Evolutionary conservation across 2,888 invertebrate species (phyloP), one percentile per base, ranked within the genome.

Genomic region (Chirona hameri): DNA sequence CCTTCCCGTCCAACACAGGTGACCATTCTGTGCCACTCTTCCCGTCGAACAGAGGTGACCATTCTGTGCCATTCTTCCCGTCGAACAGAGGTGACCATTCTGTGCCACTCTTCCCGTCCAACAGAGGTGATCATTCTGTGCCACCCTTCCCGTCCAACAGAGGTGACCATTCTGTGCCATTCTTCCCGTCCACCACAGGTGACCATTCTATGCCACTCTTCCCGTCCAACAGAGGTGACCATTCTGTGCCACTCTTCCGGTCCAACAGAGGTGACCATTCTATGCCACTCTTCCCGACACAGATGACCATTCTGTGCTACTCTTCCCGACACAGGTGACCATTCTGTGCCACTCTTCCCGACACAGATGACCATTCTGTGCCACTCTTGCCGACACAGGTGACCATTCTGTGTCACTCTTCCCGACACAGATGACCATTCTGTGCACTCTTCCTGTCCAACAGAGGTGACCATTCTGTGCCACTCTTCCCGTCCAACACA

Each of bases 21-120:
- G 81, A 95, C n/a, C n/a, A n/a, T n/a, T n/a, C n/a, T n/a, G n/a
- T n/a, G n/a, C n/a, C n/a, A n/a, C n/a, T 39, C 39, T 39, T 39
- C 39, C 39, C n/a, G n/a, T n/a, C n/a, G 4, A 39, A 39, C 39
- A 39, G 2, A 2, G 39, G 39, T 39, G 39, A 39, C 39, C 39
- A 39, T 39, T 21, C 81, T 29, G 39, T 72, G 5, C 46, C 15
- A 82, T 82, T 55, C 83, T 57, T 84, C 83, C 87, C 86, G 15
- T 18, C 15, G 9, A 10, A 69, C 86, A 91, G 93, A 94, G 87
- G 92, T 94, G 81, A 95, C n/a, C n/a, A n/a, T n/a, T n/a, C n/a
- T n/a, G n/a, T n/a, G n/a, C n/a, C n/a, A n/a, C n/a, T 39, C 39
- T 39, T 39, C 39, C 39, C n/a, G n/a, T n/a, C n/a, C 39, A 39